Evolutionary conservation across 1,140 invertebrate species (phyloP).

Genomic region (Uloborus diversus): DNA sequence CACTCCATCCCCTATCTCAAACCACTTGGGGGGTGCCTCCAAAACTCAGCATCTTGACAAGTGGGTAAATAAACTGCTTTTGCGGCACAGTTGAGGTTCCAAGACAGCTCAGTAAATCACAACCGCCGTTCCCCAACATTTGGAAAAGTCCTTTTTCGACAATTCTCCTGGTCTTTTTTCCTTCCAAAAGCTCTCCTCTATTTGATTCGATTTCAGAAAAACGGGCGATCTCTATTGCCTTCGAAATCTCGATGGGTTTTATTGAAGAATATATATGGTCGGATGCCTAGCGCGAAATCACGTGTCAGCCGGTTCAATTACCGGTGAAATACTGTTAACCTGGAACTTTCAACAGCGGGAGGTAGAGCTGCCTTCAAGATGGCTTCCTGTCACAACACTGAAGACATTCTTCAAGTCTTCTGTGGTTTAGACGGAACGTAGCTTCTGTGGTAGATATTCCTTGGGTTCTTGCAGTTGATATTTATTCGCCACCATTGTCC

Average conservation of each 20-base stretch:
- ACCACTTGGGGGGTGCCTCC: constrained; percentile 7
- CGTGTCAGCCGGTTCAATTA: constrained; percentile 49
- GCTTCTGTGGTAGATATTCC: no score
- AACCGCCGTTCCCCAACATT: neutral
- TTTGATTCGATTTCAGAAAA: constrained; percentile 32
- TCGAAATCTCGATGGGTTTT: constrained; percentile 1
- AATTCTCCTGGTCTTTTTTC: constrained; percentile 33
- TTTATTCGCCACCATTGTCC: no score
- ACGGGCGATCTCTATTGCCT: constrained; percentile 7
- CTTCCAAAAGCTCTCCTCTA: no score
- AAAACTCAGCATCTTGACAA: constrained; percentile 18
- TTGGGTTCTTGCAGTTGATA: no score
- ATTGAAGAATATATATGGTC: constrained; percentile 37
- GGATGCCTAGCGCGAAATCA: constrained; percentile 30
- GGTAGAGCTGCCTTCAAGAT: neutral
- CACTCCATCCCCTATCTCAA: neutral
- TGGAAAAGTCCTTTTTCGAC: constrained; percentile 14
- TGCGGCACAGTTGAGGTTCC: constrained; percentile 42
- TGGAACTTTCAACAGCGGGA: neutral
- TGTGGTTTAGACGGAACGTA: no score
- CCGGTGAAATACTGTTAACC: constrained; percentile 49
- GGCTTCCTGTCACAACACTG: neutral
- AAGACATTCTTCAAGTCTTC: no score
- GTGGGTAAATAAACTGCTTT: constrained; percentile 54
- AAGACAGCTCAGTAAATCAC: constrained; percentile 51